Evolutionary conservation across 2,113 vertebrate species (phyloP), one percentile per base, ranked within the genome.

Genomic region (Melanostigma gelatinosum): DNA sequence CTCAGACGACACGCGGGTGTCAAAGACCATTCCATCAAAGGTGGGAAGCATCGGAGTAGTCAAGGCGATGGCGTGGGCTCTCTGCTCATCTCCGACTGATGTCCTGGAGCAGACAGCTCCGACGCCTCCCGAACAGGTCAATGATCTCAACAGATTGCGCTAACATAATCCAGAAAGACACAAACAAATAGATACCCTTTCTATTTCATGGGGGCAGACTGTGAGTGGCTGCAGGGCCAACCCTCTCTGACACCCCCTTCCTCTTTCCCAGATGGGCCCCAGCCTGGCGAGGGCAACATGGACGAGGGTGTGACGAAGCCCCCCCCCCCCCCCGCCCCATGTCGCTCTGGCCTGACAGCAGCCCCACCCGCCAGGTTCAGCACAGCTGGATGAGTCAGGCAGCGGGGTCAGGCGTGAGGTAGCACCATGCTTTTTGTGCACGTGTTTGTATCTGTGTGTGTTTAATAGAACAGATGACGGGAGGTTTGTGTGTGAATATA

Each of bases 361-460:
- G 75, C 66, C 60, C 63, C 72, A 50, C 68, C 75, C 73, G 76
- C 62, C 4, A 24, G 48, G 79, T 62, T 57, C 71, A 67, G 67
- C 87, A 89, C 92, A 92, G 88, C 90, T 87, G 89, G 91, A 87
- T 66, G 75, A 84, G 70, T 70, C 75, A 62, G 84, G 70, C 62
- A 54, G 73, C 9, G 3, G 84, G 84, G 75, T 87, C 82, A 86
- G 46, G 60, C 73, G 71, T 36, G 46, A 66, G 63, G 79, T 71
- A 58, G 55, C 48, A 52, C 63, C 40, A 65, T 44, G 18, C 69
- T 55, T 79, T 72, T 34, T 79, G 32, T 83, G 64, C 58, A 22
- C 34, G 36, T 57, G 12, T 80, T 15, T 77, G 65, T 66, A 2
- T 68, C 27, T 66, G 18, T 69, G 63, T 70, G 74, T 79, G 62